Percentiles rank a stretch among this genome's conserved stretches.
Evolutionary conservation across 2,113 vertebrate genomes (phyloP).

Genomic region (Tauraco erythrolophus): DNA sequence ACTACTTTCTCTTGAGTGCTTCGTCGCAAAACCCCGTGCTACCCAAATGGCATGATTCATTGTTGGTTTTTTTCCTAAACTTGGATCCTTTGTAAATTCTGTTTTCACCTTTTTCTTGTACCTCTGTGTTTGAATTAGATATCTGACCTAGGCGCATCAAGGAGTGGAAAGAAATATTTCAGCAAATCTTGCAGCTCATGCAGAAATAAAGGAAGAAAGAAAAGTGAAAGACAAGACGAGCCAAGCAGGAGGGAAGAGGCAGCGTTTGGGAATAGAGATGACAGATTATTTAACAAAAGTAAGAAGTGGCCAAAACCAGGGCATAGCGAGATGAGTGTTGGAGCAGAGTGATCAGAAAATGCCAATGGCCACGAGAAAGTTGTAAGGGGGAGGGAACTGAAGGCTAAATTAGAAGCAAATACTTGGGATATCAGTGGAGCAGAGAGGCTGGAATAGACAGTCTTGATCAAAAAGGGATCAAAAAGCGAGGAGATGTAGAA

Average conservation of each 20-base stretch:
- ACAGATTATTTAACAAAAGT: background rate
- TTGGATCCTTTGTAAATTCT: background rate
- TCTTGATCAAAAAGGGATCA: background rate
- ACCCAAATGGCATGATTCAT: background rate
- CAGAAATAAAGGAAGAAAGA: background rate
- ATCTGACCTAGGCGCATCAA: too few relatives aligned
- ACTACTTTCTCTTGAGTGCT: background rate
- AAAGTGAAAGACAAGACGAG: background rate
- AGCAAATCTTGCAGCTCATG: background rate
- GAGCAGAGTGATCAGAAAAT: background rate
- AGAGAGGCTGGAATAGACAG: background rate
- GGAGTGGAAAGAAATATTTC: background rate
- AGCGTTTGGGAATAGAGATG: background rate
- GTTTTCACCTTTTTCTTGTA: background rate
- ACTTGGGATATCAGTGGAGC: background rate
- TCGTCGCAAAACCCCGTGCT: background rate
- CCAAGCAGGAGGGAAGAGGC: background rate
- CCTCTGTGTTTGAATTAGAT: background rate
- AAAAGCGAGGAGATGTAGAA: background rate
- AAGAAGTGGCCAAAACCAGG: background rate
- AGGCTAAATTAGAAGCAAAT: background rate
- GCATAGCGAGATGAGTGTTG: background rate
- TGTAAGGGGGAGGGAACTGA: background rate
- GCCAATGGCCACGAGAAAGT: background rate
- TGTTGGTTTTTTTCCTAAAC: accelerated